Conservation (phyloP, 2,888 invertebrate species). For the Perizoma flavofasciatum region DNA sequence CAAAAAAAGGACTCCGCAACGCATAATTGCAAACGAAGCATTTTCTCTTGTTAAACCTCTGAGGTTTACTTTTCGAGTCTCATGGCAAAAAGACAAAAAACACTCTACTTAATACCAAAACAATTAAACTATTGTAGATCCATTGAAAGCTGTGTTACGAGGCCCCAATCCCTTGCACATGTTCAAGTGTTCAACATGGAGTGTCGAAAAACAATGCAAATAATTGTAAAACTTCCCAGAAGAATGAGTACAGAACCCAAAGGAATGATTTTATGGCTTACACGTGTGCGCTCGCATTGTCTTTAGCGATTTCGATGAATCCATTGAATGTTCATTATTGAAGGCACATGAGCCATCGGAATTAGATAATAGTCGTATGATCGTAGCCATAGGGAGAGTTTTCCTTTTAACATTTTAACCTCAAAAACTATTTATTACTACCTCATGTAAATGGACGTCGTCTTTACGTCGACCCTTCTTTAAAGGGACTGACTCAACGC, state of each 20-base stretch:
- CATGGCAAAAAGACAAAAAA: not conserved
- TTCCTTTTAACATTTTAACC: too few relatives aligned
- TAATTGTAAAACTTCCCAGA: constrained; percentile 52
- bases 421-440: too few relatives aligned
- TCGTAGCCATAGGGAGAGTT: too few relatives aligned
- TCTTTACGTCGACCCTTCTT: too few relatives aligned
- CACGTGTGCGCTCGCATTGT: constrained; percentile 69
- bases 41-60: too few relatives aligned
- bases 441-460: too few relatives aligned
- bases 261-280: constrained; percentile 63
- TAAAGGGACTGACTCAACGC: too few relatives aligned
- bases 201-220: constrained; percentile 50
- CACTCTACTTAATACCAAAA: not conserved
- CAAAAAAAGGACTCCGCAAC: too few relatives aligned
- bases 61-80: not conserved
- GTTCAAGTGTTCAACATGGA: constrained; percentile 59
- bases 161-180: constrained; percentile 59
- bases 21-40: too few relatives aligned
- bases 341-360: too few relatives aligned
- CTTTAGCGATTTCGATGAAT: constrained; percentile 25
- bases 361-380: too few relatives aligned
- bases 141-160: constrained; percentile 11
- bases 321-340: constrained; percentile 4
- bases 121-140: constrained; percentile 4
- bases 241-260: constrained; percentile 56